phyloP scores from a whole-genome alignment of 2,888 invertebrate genomes.

The Siphlonurus alternatus region DNA sequence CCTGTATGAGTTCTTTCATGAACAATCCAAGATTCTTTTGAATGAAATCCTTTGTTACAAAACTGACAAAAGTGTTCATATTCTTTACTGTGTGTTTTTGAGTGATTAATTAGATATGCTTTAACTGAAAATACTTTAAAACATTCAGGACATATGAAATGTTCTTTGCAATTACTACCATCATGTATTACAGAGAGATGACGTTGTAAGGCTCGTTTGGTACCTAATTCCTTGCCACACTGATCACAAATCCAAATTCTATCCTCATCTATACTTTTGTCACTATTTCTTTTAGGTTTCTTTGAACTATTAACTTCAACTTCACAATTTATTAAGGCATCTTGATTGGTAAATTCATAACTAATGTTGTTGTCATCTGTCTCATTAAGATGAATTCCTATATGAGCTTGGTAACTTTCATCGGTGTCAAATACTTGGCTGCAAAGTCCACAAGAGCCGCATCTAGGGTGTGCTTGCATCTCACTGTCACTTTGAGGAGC shows the following conservation, averaged over 20 bases:
- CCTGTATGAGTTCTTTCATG: constrained; percentile 30
- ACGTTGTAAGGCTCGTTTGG: neutral
- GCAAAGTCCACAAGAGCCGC: too few species aligned
- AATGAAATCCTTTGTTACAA: neutral
- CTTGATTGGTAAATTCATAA: too few species aligned
- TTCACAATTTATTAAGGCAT: too few species aligned
- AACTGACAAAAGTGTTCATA: neutral
- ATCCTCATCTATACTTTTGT: neutral
- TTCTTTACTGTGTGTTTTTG: neutral
- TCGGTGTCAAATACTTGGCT: too few species aligned
- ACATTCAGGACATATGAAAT: neutral
- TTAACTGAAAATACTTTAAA: neutral
- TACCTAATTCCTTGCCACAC: neutral
- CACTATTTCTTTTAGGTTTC: too few species aligned
- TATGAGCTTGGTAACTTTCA: too few species aligned
- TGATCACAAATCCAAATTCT: neutral
- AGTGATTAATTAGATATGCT: neutral
- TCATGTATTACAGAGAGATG: neutral
- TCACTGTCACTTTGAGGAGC: too few species aligned
- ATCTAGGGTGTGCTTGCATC: too few species aligned
- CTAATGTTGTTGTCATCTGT: too few species aligned
- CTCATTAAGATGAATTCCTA: too few species aligned
- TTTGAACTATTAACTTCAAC: too few species aligned
- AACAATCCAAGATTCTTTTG: neutral
- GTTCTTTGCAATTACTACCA: neutral